Evolutionary conservation across 2,113 vertebrate genomes (phyloP).

Genomic region (Rhombomys opimus): DNA sequence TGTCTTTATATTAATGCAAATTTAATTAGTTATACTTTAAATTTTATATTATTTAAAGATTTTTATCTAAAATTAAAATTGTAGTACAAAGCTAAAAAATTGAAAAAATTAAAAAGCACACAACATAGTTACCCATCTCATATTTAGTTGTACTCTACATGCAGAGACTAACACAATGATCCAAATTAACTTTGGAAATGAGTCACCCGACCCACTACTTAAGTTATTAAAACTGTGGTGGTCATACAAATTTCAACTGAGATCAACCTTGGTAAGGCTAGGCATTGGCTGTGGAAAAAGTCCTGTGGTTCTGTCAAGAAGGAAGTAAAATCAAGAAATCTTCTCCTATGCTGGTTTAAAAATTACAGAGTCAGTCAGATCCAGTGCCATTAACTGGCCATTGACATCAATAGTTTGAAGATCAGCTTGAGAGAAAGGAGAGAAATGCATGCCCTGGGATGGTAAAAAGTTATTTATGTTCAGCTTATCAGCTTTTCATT

Average conservation of each 20-base stretch:
- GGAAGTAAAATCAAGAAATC: not conserved
- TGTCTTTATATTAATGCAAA: not conserved
- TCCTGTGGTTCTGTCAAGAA: not conserved
- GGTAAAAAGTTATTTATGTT: not conserved
- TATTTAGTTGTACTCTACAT: conserved; percentile 23
- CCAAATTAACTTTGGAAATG: conserved; percentile 26
- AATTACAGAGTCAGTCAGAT: not conserved
- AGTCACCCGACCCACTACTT: not conserved
- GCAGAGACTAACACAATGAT: not conserved
- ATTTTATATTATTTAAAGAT: not conserved
- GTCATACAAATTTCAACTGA: not conserved
- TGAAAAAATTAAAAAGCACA: not conserved
- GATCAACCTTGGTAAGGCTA: not conserved
- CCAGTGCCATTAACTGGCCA: not conserved
- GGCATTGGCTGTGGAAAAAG: not conserved
- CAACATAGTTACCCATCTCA: conserved; percentile 1
- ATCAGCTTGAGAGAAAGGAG: not conserved
- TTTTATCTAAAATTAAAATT: not conserved
- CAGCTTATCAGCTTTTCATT: not conserved
- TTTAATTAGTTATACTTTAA: not conserved
- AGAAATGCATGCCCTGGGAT: not conserved
- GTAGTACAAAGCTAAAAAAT: not conserved
- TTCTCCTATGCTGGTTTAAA: not conserved
- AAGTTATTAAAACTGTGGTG: conserved; percentile 12
- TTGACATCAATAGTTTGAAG: not conserved